These are phyloP conservation scores for Malurus melanocephalus DNA, from an alignment of 2,113 vertebrate species.

Conservation along the genomic window DNA sequence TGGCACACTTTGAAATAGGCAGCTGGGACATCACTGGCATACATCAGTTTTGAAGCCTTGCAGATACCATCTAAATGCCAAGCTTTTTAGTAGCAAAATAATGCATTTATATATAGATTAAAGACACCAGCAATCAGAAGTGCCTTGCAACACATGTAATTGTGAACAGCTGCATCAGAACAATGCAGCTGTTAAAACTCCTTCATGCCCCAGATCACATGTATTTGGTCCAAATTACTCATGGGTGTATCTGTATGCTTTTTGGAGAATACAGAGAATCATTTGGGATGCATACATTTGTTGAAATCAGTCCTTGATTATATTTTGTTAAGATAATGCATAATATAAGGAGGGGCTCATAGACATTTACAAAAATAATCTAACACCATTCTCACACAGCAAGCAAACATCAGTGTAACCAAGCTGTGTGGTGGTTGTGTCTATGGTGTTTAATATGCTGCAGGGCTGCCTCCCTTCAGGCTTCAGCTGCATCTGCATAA, in stretches of 20 bases:
- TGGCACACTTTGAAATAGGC: conserved; percentile 44
- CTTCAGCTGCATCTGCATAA: not conserved
- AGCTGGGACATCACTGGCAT: conserved; percentile 28
- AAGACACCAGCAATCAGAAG: not conserved
- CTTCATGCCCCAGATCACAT: not conserved
- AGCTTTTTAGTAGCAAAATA: conserved; percentile 23
- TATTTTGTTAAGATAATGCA: not conserved
- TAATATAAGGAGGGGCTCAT: not conserved
- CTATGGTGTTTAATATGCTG: fast-evolving
- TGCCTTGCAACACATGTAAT: not conserved
- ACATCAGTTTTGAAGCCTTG: conserved; percentile 27
- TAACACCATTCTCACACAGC: not conserved
- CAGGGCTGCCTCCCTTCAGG: not conserved
- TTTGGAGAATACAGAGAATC: not conserved
- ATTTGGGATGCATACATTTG: not conserved
- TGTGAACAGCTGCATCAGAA: conserved; percentile 28
- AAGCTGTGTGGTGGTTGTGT: not conserved
- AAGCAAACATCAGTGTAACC: fast-evolving
- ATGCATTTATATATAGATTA: conserved; percentile 30
- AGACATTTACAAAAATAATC: not conserved
- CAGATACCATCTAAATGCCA: conserved; percentile 20
- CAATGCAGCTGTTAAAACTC: conserved; percentile 5
- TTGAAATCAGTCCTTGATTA: not conserved
- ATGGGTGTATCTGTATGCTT: not conserved
- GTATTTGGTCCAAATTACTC: not conserved